A percentile compares a stretch with the other conserved stretches of the same genome.
Conservation (phyloP, 2,888 invertebrate genomes). For the Sepioteuthis lessoniana region DNA sequence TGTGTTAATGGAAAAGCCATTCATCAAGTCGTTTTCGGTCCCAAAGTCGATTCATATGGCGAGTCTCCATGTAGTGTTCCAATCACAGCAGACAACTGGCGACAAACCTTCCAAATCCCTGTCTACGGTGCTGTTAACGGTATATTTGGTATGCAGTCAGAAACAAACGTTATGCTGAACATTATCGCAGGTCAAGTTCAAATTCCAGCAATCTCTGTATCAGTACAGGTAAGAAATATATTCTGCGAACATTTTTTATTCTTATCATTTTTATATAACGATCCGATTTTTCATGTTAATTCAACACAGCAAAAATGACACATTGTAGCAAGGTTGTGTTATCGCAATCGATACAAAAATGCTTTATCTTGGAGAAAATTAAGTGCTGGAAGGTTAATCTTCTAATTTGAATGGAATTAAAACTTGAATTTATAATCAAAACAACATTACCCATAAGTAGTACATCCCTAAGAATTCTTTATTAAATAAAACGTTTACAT, state of each 20-base stretch:
- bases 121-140: conserved; percentile 1
- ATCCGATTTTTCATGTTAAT: background rate
- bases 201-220: background rate
- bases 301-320: too few relatives aligned
- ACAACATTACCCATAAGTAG: too few relatives aligned
- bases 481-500: too few relatives aligned
- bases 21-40: background rate
- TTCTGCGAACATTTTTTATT: background rate
- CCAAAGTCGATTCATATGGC: background rate
- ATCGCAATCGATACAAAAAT: too few relatives aligned
- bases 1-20: background rate
- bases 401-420: too few relatives aligned
- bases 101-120: background rate
- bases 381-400: too few relatives aligned
- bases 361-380: too few relatives aligned
- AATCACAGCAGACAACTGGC: conserved; percentile 13
- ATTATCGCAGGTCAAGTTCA: background rate
- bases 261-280: background rate
- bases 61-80: background rate
- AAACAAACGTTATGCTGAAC: background rate
- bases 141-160: background rate
- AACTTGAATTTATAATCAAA: too few relatives aligned
- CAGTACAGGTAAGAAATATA: background rate
- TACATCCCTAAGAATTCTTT: too few relatives aligned
- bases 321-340: too few relatives aligned